These are phyloP conservation scores for Himalopsyche phryganea DNA, from an alignment of 1,140 invertebrate genomes.

Conservation along the genomic window DNA sequence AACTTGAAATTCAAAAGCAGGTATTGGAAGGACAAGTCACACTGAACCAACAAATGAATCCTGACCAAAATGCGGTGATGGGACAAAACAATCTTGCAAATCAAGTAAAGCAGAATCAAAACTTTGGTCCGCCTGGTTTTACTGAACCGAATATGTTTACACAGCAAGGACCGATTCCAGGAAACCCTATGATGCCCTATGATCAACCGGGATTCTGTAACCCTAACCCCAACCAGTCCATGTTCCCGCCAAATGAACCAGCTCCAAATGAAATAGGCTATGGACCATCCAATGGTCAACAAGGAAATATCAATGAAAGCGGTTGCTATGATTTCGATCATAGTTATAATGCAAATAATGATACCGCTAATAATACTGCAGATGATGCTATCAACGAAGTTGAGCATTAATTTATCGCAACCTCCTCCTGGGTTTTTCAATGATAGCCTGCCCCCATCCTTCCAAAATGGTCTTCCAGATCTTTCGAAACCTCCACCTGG, in stretches of 20 bases:
- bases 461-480: constrained; percentile 66
- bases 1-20: constrained; percentile 75
- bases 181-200: constrained; percentile 12
- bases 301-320: constrained; percentile 36
- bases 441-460: constrained; percentile 39
- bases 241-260: constrained; percentile 16
- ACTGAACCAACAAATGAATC: constrained; percentile 29
- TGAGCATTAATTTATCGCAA: constrained; percentile 53
- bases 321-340: constrained; percentile 23
- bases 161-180: constrained; percentile 34
- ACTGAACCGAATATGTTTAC: constrained; percentile 42
- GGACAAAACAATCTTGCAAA: constrained; percentile 19
- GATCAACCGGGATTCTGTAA: constrained; percentile 24
- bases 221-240: constrained; percentile 12
- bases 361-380: constrained; percentile 37
- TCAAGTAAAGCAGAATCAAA: constrained; percentile 36
- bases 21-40: constrained; percentile 63
- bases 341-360: constrained; percentile 16
- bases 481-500: constrained; percentile 82
- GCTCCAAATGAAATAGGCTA: constrained; percentile 8
- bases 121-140: constrained; percentile 33
- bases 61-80: constrained; percentile 32
- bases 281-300: constrained; percentile 17
- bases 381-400: constrained; percentile 43
- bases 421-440: constrained; percentile 57